Percentiles rank a stretch among this genome's conserved stretches.
These are phyloP conservation scores for Periparus ater DNA, from an alignment of 2,797 vertebrate genomes.

Conservation along the genomic window DNA sequence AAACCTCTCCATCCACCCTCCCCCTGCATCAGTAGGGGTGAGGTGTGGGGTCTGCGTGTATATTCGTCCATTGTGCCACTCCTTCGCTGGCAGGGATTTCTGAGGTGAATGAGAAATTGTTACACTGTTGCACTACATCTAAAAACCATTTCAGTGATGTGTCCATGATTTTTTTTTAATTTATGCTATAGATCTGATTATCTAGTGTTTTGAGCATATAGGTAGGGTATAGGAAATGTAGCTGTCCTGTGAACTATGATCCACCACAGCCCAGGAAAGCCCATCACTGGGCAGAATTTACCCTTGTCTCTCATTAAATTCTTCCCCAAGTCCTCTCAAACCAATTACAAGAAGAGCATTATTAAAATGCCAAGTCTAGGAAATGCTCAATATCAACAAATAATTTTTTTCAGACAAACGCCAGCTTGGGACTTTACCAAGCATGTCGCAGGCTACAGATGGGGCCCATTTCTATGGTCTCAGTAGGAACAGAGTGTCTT, in stretches of 20 bases:
- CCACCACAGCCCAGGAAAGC: background rate
- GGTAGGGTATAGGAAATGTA: background rate
- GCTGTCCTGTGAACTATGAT: background rate
- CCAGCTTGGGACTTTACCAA: background rate
- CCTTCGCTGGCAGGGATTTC: background rate
- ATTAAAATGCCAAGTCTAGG: background rate
- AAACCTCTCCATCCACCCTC: background rate
- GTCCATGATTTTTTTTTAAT: background rate
- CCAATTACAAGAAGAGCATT: background rate
- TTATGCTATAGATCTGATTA: background rate
- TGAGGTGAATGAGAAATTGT: background rate
- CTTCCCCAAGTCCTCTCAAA: background rate
- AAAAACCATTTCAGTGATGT: background rate
- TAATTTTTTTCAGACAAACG: background rate
- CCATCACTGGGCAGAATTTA: background rate
- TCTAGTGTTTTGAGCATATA: background rate
- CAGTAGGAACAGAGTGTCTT: background rate
- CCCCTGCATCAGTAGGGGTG: background rate
- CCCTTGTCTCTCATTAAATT: background rate
- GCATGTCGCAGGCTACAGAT: background rate
- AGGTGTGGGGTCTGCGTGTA: background rate
- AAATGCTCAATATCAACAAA: background rate
- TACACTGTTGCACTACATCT: background rate
- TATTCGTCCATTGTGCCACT: background rate
- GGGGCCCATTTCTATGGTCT: background rate